Percentiles rank a stretch among this genome's conserved stretches.
These are phyloP conservation scores for Agriopis marginaria DNA, from an alignment of 2,888 invertebrate species.

Conservation along the genomic window DNA sequence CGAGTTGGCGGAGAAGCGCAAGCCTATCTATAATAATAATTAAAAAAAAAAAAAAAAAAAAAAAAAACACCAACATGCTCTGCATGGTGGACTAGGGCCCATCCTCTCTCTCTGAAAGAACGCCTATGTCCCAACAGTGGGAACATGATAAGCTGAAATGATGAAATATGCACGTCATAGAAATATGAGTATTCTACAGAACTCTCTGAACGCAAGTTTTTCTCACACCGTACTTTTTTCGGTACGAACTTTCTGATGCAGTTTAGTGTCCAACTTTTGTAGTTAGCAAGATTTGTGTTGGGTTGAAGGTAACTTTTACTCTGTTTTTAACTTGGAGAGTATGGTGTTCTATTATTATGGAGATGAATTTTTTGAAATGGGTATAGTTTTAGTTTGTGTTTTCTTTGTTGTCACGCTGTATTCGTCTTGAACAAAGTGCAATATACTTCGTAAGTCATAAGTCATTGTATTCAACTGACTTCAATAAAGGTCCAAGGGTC, in stretches of 20 bases:
- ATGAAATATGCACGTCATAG: background rate
- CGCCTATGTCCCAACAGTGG: no score
- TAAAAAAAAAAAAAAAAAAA: no score
- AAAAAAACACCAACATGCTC: no score
- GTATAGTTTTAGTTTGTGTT: background rate
- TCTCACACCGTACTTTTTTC: conserved; percentile 11
- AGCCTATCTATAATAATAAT: no score
- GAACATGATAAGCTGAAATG: background rate
- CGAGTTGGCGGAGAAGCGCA: no score
- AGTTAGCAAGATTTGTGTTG: conserved; percentile 29
- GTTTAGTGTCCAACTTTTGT: conserved; percentile 24
- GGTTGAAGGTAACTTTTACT: conserved; percentile 7
- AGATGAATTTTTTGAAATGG: conserved; percentile 1
- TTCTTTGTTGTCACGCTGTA: background rate
- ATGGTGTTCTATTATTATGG: conserved; percentile 1
- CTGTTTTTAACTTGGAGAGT: conserved; percentile 5
- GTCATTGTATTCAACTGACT: no score
- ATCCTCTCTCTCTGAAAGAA: no score
- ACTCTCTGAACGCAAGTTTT: background rate
- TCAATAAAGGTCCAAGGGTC: no score
- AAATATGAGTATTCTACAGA: background rate
- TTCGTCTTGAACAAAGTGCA: no score
- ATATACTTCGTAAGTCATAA: no score
- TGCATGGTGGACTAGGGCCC: no score
- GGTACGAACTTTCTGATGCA: conserved; percentile 21